Conservation (phyloP, 2,113 vertebrate species). For the Progne subis region DNA sequence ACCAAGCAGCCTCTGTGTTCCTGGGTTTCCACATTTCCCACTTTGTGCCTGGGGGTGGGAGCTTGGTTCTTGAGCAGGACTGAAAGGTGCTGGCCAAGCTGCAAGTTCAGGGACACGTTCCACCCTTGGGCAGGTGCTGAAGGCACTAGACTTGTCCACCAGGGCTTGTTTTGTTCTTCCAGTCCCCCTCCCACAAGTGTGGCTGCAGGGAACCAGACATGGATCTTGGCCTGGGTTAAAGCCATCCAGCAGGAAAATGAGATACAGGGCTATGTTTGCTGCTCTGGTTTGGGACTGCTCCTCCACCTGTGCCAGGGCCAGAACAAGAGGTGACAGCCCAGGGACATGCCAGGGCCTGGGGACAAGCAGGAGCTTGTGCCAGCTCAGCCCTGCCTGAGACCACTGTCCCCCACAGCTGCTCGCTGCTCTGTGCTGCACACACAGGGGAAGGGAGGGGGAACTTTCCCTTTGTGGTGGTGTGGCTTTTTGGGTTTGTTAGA, state of each 20-base stretch:
- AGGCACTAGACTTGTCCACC: not conserved
- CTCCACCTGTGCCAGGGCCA: not conserved
- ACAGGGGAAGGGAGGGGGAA: not conserved
- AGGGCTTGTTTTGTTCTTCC: not conserved
- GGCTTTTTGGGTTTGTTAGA: not conserved
- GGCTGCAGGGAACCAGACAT: not conserved
- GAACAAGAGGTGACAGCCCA: not conserved
- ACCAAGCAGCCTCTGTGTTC: not conserved
- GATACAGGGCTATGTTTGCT: accelerated
- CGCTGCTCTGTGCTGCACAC: not conserved
- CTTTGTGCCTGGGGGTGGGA: not conserved
- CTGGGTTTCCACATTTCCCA: not conserved
- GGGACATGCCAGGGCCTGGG: not conserved
- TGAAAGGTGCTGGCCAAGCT: not conserved
- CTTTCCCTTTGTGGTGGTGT: accelerated
- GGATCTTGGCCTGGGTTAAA: not conserved
- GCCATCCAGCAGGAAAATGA: not conserved
- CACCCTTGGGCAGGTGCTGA: not conserved
- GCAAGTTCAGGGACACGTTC: not conserved
- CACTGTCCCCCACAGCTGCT: not conserved
- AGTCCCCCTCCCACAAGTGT: not conserved
- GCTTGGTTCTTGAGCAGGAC: not conserved
- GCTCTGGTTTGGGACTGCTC: not conserved
- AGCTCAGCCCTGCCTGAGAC: not conserved
- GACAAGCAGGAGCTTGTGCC: not conserved